These are phyloP conservation scores for Oscheius sp. DNA, from an alignment of 2,888 invertebrate species.

Conservation along the genomic window DNA sequence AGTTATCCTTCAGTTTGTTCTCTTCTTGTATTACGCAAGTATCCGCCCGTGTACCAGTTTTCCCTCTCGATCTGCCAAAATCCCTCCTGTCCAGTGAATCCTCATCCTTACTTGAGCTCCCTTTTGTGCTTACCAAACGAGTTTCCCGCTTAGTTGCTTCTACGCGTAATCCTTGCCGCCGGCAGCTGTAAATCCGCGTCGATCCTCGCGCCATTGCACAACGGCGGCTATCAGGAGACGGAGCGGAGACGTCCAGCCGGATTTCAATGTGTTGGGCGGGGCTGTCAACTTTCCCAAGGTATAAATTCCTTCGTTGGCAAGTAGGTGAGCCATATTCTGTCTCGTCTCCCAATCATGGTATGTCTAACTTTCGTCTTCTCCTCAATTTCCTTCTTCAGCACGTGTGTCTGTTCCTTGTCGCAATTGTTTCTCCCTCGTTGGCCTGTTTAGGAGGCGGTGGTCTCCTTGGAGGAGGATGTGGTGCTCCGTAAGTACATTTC, in stretches of 20 bases:
- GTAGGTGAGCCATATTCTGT: background rate
- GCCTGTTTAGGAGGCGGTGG: slow-evolving; percentile 26
- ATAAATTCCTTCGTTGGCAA: slow-evolving; percentile 16
- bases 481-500: too few relatives aligned
- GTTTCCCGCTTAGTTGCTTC: slow-evolving; percentile 30
- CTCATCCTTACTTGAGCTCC: background rate
- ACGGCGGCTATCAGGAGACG: slow-evolving; percentile 31
- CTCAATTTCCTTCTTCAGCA: background rate
- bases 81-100: slow-evolving; percentile 15
- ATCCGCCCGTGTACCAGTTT: background rate
- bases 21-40: too few relatives aligned
- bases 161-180: slow-evolving; percentile 20
- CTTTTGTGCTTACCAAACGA: background rate
- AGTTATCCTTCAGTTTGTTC: background rate
- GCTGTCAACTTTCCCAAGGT: background rate
- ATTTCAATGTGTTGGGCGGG: slow-evolving; percentile 22
- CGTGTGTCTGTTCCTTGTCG: background rate
- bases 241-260: background rate
- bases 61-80: slow-evolving; percentile 12
- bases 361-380: slow-evolving; percentile 1
- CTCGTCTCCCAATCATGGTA: slow-evolving; percentile 20
- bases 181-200: slow-evolving; percentile 26
- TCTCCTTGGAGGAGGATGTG: slow-evolving; percentile 8
- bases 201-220: slow-evolving; percentile 38
- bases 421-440: slow-evolving; percentile 3